Conservation (phyloP, 2,113 vertebrate species). For the Microtus oregoni region DNA sequence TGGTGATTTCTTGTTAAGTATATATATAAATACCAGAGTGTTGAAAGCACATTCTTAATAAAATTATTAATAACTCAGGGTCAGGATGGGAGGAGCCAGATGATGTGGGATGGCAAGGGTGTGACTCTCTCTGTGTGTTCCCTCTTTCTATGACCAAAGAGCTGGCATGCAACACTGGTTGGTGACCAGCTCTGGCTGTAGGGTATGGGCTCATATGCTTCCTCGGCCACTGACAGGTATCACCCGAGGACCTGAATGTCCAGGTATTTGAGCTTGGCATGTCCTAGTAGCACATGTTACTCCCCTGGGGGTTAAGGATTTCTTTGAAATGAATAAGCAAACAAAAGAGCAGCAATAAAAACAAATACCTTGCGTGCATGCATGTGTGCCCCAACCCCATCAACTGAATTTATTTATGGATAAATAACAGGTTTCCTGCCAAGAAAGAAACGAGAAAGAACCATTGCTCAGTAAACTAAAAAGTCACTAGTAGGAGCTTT, state of each 20-base stretch:
- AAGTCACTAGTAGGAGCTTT: neutral
- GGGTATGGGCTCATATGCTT: no score
- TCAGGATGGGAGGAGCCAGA: constrained; percentile 74
- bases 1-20: constrained; percentile 80
- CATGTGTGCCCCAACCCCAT: neutral
- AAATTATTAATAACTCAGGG: constrained; percentile 82
- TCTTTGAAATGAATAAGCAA: neutral
- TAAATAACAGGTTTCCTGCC: neutral
- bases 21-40: constrained; percentile 75
- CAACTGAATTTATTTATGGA: neutral
- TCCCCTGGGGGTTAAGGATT: neutral
- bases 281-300: rapidly evolving
- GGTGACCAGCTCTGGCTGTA: neutral
- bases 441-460: neutral
- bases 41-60: constrained; percentile 82
- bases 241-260: neutral
- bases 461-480: neutral
- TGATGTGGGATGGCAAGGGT: constrained; percentile 58
- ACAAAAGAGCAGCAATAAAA: neutral
- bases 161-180: neutral
- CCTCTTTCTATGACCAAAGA: constrained; percentile 51
- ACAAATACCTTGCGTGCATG: neutral
- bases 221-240: neutral
- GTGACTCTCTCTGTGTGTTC: constrained; percentile 62
- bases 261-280: neutral